Evolutionary conservation across 2,797 vertebrate species (phyloP).

Genomic region (Bradypodion ventrale): DNA sequence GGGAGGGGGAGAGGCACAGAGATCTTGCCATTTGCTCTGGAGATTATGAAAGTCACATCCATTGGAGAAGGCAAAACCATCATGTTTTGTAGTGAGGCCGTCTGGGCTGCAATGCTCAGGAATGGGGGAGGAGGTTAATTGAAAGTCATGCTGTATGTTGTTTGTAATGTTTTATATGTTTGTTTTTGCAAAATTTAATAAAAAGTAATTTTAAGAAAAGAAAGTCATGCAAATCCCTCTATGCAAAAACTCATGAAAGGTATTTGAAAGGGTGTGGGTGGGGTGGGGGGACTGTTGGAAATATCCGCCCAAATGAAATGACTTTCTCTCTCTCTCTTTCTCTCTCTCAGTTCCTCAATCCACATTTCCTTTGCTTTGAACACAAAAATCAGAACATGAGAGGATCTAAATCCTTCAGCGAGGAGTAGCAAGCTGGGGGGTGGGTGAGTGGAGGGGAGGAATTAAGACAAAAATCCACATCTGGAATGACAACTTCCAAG

Average conservation of each 20-base stretch:
- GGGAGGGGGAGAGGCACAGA: neutral
- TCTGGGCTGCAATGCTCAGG: neutral
- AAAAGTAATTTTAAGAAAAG: too few relatives aligned
- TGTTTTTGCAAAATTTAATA: too few relatives aligned
- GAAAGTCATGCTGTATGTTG: neutral
- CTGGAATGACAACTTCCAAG: constrained; percentile 70
- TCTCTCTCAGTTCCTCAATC: constrained; percentile 36
- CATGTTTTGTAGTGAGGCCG: too few relatives aligned
- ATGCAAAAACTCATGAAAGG: neutral
- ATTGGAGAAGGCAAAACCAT: too few relatives aligned
- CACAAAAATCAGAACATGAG: constrained; percentile 69
- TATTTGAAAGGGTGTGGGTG: neutral
- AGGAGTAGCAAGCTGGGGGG: neutral
- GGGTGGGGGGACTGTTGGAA: neutral
- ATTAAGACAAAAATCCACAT: constrained; percentile 77
- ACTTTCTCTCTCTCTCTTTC: constrained; percentile 41
- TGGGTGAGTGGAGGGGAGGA: constrained; percentile 40
- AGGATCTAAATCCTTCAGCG: constrained; percentile 60
- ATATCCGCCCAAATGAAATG: constrained; percentile 50
- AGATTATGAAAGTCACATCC: too few relatives aligned
- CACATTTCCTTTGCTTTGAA: constrained; percentile 72
- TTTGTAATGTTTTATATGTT: too few relatives aligned
- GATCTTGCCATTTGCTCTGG: neutral
- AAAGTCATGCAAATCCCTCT: neutral
- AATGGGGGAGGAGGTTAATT: neutral